A percentile compares a stretch with the other conserved stretches of the same genome.
phyloP scores from a whole-genome alignment of 2,888 invertebrate species.

The Lithophane leautieri region DNA sequence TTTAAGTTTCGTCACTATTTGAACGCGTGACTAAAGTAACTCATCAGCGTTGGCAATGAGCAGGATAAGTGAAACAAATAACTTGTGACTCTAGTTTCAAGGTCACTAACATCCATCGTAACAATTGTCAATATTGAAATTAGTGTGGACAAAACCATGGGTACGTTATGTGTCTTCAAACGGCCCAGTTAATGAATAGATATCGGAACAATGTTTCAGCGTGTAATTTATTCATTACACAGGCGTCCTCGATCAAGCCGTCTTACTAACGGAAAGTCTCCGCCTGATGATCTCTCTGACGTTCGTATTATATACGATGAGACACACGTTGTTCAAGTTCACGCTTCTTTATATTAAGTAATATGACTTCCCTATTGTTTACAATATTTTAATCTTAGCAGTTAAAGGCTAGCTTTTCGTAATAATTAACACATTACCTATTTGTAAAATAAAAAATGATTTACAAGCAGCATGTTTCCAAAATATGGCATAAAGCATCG shows the following conservation, averaged over 20 bases:
- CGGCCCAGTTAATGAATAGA: slow-evolving; percentile 85
- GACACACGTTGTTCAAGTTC: slow-evolving; percentile 65
- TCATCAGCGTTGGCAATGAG: slow-evolving; percentile 56
- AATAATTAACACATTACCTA: slow-evolving; percentile 2
- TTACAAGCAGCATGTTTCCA: neutral
- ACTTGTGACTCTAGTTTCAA: slow-evolving; percentile 76
- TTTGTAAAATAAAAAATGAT: neutral
- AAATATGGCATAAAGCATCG: neutral
- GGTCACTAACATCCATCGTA: slow-evolving; percentile 75
- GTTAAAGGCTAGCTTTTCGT: slow-evolving; percentile 1
- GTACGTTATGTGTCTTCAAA: slow-evolving; percentile 73
- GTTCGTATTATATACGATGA: slow-evolving; percentile 59
- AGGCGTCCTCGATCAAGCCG: slow-evolving; percentile 87
- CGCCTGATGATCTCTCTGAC: slow-evolving; percentile 81
- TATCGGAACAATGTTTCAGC: slow-evolving; percentile 89
- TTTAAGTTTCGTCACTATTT: slow-evolving; percentile 27
- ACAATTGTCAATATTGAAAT: slow-evolving; percentile 87
- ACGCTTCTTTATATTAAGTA: slow-evolving; percentile 38
- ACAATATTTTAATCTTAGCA: slow-evolving; percentile 12
- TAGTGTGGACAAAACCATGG: slow-evolving; percentile 76
- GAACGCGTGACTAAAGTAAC: slow-evolving; percentile 52
- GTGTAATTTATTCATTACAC: slow-evolving; percentile 90
- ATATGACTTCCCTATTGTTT: slow-evolving; percentile 24
- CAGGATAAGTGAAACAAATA: slow-evolving; percentile 74
- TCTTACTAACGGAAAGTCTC: slow-evolving; percentile 86